A percentile compares a stretch with the other conserved stretches of the same genome.
Conservation (phyloP, 2,888 invertebrate species). For the Tortrix viridana region DNA sequence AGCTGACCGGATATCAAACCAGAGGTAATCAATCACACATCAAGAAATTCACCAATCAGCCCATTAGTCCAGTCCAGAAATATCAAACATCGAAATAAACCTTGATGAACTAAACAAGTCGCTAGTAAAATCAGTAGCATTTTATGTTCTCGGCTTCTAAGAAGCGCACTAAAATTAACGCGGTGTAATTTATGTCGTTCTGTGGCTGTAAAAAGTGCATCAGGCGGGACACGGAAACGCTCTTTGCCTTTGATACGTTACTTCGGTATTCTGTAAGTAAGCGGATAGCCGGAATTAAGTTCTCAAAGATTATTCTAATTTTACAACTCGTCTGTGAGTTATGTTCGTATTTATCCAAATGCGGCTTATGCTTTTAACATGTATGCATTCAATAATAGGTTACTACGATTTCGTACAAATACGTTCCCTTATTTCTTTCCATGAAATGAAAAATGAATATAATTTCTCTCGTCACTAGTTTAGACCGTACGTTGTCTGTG, state of each 20-base stretch:
- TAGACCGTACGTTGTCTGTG: too few relatives aligned
- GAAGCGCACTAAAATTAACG: conserved; percentile 25
- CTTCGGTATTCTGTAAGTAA: conserved; percentile 12
- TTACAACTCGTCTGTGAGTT: neutral
- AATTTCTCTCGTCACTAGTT: too few relatives aligned
- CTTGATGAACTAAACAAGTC: conserved; percentile 3
- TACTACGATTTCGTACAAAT: too few relatives aligned
- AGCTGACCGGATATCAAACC: too few relatives aligned
- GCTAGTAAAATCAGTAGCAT: conserved; percentile 19
- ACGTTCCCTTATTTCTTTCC: too few relatives aligned
- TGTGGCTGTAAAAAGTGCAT: conserved; percentile 36
- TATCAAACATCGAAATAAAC: neutral
- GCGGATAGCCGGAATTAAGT: conserved; percentile 6
- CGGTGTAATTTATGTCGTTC: conserved; percentile 29
- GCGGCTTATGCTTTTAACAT: too few relatives aligned
- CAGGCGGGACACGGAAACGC: conserved; percentile 32
- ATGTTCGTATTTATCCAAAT: too few relatives aligned
- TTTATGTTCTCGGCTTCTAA: conserved; percentile 10
- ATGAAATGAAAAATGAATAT: too few relatives aligned
- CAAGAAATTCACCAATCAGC: too few relatives aligned
- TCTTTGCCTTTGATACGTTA: conserved; percentile 26
- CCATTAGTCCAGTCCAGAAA: too few relatives aligned
- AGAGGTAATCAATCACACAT: too few relatives aligned
- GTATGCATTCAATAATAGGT: too few relatives aligned
- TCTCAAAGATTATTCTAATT: neutral